phyloP scores from a whole-genome alignment of 2,113 vertebrate species.

The Bolborhynchus lineola region DNA sequence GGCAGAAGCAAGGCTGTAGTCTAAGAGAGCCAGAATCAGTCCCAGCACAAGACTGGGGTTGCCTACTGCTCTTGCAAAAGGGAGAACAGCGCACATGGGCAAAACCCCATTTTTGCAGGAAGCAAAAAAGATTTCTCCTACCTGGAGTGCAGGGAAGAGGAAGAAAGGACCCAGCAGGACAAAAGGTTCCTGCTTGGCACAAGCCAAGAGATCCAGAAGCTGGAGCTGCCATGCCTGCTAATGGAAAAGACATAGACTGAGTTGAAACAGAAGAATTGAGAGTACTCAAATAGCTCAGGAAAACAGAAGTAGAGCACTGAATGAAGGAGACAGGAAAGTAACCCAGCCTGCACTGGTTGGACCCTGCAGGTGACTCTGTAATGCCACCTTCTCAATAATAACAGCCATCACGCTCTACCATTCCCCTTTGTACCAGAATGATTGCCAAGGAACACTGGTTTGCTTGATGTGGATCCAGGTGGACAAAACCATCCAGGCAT shows the following conservation, averaged over 20 bases:
- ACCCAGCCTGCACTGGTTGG: background rate
- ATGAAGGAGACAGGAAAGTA: background rate
- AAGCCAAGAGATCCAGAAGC: background rate
- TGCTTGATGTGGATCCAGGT: conserved; percentile 28
- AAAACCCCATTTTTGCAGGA: background rate
- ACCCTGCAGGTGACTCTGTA: background rate
- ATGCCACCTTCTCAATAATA: background rate
- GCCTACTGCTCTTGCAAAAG: background rate
- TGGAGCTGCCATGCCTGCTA: background rate
- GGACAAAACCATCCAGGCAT: conserved; percentile 66
- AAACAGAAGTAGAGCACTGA: background rate
- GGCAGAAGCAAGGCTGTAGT: background rate
- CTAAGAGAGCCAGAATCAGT: background rate
- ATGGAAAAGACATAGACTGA: background rate
- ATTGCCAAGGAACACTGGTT: background rate
- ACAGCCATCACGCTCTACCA: rapidly evolving
- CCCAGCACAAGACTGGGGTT: background rate
- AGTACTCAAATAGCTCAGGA: background rate
- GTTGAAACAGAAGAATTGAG: background rate
- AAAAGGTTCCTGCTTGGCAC: conserved; percentile 61
- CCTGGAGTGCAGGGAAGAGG: conserved; percentile 66
- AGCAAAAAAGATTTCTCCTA: background rate
- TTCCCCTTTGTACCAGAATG: background rate
- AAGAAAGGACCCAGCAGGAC: conserved; percentile 53
- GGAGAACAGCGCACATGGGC: rapidly evolving